A percentile compares a stretch with the other conserved stretches of the same genome.
Conservation (phyloP, 23 tunicate species). For the Ciona savignyi region DNA sequence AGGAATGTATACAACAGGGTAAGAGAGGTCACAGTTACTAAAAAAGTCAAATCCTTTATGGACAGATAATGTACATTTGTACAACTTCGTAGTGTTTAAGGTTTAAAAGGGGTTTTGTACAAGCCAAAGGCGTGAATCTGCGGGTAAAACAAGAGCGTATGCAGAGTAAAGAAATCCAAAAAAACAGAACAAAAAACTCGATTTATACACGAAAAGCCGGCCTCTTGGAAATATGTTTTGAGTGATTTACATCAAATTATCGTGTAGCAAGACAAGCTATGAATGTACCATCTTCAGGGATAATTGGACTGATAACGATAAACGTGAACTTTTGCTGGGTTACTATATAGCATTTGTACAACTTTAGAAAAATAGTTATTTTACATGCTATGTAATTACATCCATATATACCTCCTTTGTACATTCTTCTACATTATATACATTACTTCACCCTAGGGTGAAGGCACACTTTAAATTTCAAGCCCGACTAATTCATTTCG, state of each 20-base stretch:
- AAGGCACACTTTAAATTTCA: not conserved
- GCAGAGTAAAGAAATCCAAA: not conserved
- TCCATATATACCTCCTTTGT: constrained; percentile 6
- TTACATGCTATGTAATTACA: constrained; percentile 6
- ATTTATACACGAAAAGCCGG: not conserved
- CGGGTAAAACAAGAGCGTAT: not conserved
- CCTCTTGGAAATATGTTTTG: too few species aligned
- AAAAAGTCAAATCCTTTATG: not conserved
- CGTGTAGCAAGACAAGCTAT: not conserved
- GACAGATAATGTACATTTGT: not conserved
- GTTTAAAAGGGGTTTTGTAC: not conserved
- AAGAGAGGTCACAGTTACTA: not conserved
- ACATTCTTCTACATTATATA: constrained; percentile 6
- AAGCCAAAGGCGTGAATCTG: not conserved
- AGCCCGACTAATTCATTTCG: not conserved
- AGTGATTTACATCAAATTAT: not conserved
- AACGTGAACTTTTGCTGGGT: not conserved
- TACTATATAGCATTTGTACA: not conserved
- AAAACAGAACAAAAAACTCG: not conserved
- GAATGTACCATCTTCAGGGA: not conserved
- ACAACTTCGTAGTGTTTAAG: not conserved
- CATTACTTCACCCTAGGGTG: not conserved
- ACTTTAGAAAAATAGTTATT: not conserved
- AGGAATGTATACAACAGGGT: not conserved
- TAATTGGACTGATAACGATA: too few species aligned